A percentile compares a stretch with the other conserved stretches of the same genome.
phyloP scores from a whole-genome alignment of 2,797 vertebrate species.

The Arnoldichthys spilopterus region DNA sequence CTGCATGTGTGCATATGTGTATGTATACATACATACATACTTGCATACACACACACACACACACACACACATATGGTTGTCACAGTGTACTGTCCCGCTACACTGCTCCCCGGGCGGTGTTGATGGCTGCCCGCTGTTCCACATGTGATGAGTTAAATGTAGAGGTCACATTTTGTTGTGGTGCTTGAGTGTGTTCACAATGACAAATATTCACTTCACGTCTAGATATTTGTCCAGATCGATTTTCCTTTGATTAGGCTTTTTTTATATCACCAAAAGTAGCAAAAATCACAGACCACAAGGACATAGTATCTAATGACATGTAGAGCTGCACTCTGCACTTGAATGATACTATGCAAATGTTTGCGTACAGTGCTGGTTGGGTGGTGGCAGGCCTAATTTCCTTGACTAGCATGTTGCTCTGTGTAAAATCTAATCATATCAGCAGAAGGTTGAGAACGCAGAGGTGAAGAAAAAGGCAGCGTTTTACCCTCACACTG shows the following conservation, averaged over 20 bases:
- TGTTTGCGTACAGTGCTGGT: slow-evolving; percentile 13
- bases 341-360: slow-evolving; percentile 31
- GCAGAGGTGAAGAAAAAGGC: slow-evolving; percentile 16
- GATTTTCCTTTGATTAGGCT: neutral
- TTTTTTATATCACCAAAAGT: neutral
- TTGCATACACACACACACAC: too few relatives aligned
- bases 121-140: too few relatives aligned
- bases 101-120: too few relatives aligned
- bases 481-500: slow-evolving; percentile 17
- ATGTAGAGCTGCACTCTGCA: neutral
- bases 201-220: too few relatives aligned
- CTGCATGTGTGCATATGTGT: too few relatives aligned
- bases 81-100: too few relatives aligned
- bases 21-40: too few relatives aligned
- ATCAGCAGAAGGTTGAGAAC: slow-evolving; percentile 20
- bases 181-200: too few relatives aligned
- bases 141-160: too few relatives aligned
- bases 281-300: slow-evolving; percentile 4
- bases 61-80: too few relatives aligned
- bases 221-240: neutral
- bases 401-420: slow-evolving; percentile 31
- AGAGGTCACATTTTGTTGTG: too few relatives aligned
- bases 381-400: slow-evolving; percentile 23
- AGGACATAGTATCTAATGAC: slow-evolving; percentile 8
- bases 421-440: slow-evolving; percentile 28